phyloP scores from a whole-genome alignment of 2,888 invertebrate species.

The Parapristionchus giblindavisi region DNA sequence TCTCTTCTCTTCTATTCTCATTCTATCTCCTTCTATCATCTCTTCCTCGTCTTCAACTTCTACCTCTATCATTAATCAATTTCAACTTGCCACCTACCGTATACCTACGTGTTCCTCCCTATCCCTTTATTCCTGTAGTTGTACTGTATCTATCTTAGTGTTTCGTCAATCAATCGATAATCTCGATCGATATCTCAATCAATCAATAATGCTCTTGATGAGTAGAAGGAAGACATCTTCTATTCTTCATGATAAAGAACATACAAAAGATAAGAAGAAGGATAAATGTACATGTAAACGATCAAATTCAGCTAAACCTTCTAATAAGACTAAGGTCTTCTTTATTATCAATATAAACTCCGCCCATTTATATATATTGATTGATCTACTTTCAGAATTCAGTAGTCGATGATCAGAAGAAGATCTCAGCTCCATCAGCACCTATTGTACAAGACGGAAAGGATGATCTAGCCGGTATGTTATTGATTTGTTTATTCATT shows the following conservation, averaged over 20 bases:
- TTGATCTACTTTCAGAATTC: slow-evolving; percentile 23
- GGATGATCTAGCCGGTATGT: slow-evolving; percentile 23
- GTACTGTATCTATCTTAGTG: too few species aligned
- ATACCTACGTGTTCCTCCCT: not conserved
- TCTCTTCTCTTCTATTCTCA: not conserved
- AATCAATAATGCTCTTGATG: slow-evolving; percentile 33
- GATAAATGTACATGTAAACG: slow-evolving; percentile 27
- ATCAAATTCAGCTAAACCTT: slow-evolving; percentile 17
- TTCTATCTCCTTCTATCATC: not conserved
- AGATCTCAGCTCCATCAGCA: slow-evolving; percentile 22
- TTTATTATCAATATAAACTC: too few species aligned
- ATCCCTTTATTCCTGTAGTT: too few species aligned
- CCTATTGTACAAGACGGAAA: slow-evolving; percentile 31
- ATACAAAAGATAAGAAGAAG: slow-evolving; percentile 21
- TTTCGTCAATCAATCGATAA: too few species aligned
- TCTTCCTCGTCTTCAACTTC: not conserved
- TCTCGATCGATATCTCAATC: too few species aligned
- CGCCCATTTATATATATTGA: too few species aligned
- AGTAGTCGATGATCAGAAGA: slow-evolving; percentile 19
- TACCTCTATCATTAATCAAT: not conserved
- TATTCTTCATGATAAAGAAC: slow-evolving; percentile 22
- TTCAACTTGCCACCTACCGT: slow-evolving; percentile 3
- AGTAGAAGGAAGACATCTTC: slow-evolving; percentile 36
- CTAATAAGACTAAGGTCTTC: too few species aligned
- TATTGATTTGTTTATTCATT: not conserved